Conservation (phyloP, 2,888 invertebrate species). For the Belgica antarctica region DNA sequence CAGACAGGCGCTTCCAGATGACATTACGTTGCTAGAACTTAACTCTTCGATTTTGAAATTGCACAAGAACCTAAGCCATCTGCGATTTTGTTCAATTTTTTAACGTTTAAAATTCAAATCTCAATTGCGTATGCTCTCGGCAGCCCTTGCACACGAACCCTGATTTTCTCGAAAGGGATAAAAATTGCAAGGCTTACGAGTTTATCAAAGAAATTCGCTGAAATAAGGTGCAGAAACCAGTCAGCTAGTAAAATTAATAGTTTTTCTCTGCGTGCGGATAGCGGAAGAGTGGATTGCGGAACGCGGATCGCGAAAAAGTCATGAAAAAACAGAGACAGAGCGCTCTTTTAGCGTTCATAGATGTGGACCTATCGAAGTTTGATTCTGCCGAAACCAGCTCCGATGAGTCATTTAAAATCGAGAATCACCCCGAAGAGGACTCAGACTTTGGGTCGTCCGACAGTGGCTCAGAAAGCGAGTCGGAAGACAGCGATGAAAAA, state of each 20-base stretch:
- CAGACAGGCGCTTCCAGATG: too few relatives aligned
- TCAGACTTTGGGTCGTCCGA: constrained; percentile 1
- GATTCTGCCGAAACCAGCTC: background rate
- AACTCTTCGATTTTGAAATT: too few relatives aligned
- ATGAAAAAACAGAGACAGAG: background rate
- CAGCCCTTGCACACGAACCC: too few relatives aligned
- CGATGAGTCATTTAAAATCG: constrained; percentile 38
- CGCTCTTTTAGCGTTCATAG: background rate
- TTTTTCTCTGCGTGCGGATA: too few relatives aligned
- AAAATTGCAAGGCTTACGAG: background rate
- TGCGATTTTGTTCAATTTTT: too few relatives aligned
- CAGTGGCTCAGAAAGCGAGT: constrained; percentile 34
- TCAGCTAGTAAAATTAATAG: too few relatives aligned
- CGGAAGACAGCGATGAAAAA: constrained; percentile 13
- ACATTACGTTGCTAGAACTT: too few relatives aligned
- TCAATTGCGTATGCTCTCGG: too few relatives aligned
- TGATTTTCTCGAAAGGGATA: too few relatives aligned
- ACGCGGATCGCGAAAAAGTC: background rate
- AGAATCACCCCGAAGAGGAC: background rate
- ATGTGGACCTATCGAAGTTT: background rate
- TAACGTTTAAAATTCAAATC: too few relatives aligned
- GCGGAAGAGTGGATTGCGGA: too few relatives aligned
- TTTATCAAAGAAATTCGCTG: background rate
- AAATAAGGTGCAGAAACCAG: background rate
- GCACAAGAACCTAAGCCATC: too few relatives aligned